Conservation (phyloP, 2,888 invertebrate species). For the Nemapogon koenigi region DNA sequence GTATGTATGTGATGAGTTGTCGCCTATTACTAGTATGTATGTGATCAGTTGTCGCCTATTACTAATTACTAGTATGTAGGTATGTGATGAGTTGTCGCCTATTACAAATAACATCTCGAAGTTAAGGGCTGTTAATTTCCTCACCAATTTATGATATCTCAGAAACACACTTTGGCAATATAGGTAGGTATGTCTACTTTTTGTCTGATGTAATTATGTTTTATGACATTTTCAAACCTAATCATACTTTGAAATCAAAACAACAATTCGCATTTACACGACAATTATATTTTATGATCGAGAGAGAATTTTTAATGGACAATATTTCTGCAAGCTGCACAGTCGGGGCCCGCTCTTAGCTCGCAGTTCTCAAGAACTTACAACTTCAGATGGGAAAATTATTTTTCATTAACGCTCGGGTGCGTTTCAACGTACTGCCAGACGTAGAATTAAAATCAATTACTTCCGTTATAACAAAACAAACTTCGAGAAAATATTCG, state of each 20-base stretch:
- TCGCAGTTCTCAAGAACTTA: slow-evolving; percentile 32
- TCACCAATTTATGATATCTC: no score
- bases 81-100: no score
- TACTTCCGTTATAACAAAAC: slow-evolving; percentile 34
- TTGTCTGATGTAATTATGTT: no score
- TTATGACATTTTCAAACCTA: no score
- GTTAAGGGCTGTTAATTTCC: no score
- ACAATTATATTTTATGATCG: slow-evolving; percentile 18
- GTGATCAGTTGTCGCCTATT: no score
- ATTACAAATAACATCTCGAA: no score
- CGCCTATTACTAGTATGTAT: no score
- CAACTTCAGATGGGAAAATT: slow-evolving; percentile 45
- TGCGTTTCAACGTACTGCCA: slow-evolving; percentile 37
- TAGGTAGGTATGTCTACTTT: no score
- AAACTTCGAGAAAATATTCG: slow-evolving; percentile 22
- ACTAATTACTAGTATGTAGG: no score
- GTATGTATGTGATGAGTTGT: no score
- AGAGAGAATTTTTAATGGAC: slow-evolving; percentile 32
- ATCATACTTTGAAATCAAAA: slow-evolving; percentile 5
- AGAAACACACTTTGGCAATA: no score
- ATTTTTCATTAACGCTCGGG: slow-evolving; percentile 52
- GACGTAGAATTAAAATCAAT: slow-evolving; percentile 54
- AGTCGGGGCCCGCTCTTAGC: slow-evolving; percentile 17
- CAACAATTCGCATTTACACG: slow-evolving; percentile 5
- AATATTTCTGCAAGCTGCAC: slow-evolving; percentile 28